These are phyloP conservation scores for Danaus plexippus DNA, from an alignment of 1,140 invertebrate genomes.

Conservation along the genomic window DNA sequence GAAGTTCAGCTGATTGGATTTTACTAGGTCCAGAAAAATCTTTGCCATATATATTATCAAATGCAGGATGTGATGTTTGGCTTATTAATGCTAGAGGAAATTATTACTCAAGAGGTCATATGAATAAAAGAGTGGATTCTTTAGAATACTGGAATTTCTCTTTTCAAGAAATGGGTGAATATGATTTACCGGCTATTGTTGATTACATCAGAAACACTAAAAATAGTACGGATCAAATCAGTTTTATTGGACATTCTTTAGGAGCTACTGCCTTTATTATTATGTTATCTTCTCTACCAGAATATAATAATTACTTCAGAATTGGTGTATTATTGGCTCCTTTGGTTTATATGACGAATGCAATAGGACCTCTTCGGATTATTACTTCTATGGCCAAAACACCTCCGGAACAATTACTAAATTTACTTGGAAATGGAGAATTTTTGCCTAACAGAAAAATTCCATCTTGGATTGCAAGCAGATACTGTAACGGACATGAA, in stretches of 20 bases:
- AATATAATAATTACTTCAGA: constrained; percentile 77
- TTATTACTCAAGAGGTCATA: constrained; percentile 73
- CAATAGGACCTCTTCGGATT: constrained; percentile 76
- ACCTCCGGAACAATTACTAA: constrained; percentile 66
- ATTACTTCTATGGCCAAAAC: constrained; percentile 69
- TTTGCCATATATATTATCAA: constrained; percentile 75
- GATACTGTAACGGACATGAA: constrained; percentile 73
- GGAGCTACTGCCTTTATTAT: constrained; percentile 75
- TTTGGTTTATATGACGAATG: constrained; percentile 77
- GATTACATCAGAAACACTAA: constrained; percentile 75
- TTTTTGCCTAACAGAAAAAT: constrained; percentile 75
- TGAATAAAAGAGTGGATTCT: constrained; percentile 52
- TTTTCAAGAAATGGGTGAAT: constrained; percentile 79
- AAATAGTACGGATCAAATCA: constrained; percentile 64
- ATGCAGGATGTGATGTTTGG: constrained; percentile 78
- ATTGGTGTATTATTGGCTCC: constrained; percentile 80
- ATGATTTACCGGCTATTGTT: constrained; percentile 82
- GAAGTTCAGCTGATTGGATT: constrained; percentile 83
- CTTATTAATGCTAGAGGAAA: constrained; percentile 77
- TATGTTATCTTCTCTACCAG: constrained; percentile 74
- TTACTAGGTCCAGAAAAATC: constrained; percentile 76
- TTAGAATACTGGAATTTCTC: constrained; percentile 76
- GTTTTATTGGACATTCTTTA: constrained; percentile 81
- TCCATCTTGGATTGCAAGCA: constrained; percentile 71
- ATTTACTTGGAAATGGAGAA: constrained; percentile 73